Percentiles rank a stretch among this genome's conserved stretches.
These are phyloP conservation scores for Sebastes alutus DNA, from an alignment of 2,797 vertebrate species.

Conservation along the genomic window DNA sequence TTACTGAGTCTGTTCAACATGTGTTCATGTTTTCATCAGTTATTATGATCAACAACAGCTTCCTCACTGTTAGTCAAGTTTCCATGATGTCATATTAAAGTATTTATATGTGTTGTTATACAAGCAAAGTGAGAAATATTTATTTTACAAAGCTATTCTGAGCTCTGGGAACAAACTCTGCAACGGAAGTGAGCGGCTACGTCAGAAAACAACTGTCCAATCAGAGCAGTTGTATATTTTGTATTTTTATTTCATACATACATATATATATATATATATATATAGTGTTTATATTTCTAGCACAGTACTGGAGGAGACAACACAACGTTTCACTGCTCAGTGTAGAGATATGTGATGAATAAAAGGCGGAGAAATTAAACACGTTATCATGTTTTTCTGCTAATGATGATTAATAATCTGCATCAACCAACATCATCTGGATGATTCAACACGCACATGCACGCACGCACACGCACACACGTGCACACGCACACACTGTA, in stretches of 20 bases:
- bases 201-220: neutral
- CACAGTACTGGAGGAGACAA: too few relatives aligned
- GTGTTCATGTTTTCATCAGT: constrained; percentile 1
- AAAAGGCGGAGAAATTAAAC: too few relatives aligned
- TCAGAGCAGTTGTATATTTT: neutral
- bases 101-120: neutral
- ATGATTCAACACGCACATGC: neutral
- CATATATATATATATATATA: too few relatives aligned
- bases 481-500: neutral
- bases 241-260: too few relatives aligned
- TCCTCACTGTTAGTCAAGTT: neutral
- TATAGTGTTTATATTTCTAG: too few relatives aligned
- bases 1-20: constrained; percentile 6
- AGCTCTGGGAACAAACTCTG: neutral
- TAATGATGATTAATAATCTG: constrained; percentile 13
- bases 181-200: neutral
- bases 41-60: constrained; percentile 6
- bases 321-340: too few relatives aligned
- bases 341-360: too few relatives aligned
- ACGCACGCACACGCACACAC: neutral
- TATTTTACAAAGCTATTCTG: neutral
- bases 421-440: constrained; percentile 2
- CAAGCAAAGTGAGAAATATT: too few relatives aligned
- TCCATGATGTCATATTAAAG: constrained; percentile 1
- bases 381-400: neutral